Percentiles rank a stretch among this genome's conserved stretches.
Evolutionary conservation across 2,888 invertebrate species (phyloP).

Genomic region (Dasypogon diadema): DNA sequence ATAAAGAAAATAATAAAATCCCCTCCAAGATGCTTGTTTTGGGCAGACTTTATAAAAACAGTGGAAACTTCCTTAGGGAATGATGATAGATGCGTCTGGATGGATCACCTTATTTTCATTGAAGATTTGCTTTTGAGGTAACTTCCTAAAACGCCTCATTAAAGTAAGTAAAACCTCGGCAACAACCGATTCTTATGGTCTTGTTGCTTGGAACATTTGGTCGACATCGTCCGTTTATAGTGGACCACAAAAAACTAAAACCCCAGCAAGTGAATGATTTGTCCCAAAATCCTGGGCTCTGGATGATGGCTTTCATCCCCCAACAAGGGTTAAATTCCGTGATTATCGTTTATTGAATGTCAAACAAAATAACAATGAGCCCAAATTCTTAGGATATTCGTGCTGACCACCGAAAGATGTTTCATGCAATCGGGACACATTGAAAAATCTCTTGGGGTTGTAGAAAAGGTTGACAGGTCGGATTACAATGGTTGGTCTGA

Average conservation of each 20-base stretch:
- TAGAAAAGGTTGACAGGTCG: slow-evolving; percentile 13
- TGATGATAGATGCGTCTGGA: background rate
- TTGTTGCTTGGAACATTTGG: background rate
- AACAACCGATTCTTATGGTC: background rate
- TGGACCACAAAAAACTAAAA: background rate
- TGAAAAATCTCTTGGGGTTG: background rate
- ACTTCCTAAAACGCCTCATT: background rate
- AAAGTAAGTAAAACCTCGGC: too few relatives aligned
- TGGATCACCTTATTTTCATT: background rate
- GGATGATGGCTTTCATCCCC: background rate
- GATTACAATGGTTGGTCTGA: slow-evolving; percentile 15
- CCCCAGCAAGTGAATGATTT: background rate
- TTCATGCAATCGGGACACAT: too few relatives aligned
- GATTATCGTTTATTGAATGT: slow-evolving; percentile 33
- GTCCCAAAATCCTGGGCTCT: background rate
- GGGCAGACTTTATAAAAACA: background rate
- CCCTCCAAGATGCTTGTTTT: background rate
- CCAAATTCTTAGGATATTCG: too few relatives aligned
- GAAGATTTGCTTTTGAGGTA: background rate
- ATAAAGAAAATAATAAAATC: background rate
- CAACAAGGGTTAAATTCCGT: slow-evolving; percentile 23
- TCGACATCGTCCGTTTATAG: background rate
- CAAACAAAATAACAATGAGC: slow-evolving; percentile 31
- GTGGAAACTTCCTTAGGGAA: background rate
- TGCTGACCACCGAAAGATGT: background rate